Evolutionary conservation across 92 coral and sea anemone species (phyloP), one percentile per base, ranked within the genome.

Genomic region (Porites rus): DNA sequence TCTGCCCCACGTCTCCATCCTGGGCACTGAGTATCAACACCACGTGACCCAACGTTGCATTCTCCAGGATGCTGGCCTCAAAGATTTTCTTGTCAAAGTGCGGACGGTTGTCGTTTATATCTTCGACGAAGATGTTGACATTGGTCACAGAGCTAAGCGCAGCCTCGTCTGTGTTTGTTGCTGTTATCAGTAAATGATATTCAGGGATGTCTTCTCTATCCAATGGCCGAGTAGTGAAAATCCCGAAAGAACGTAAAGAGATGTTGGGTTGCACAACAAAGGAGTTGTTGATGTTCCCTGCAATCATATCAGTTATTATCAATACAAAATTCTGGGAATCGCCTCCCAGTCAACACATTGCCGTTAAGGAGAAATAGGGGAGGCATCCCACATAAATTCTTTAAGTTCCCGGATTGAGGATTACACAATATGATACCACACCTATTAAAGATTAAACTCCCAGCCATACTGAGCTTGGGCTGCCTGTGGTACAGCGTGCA

Each of bases 41-140:
- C 84, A 71, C 84, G 17, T 87, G 81, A 43, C 94, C 94, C 43
- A 82, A 50, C 38, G 89, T 70, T 2, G 75, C 68, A 74, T 88
- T 91, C 70, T 91, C 94, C 20, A 60, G 70, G 43, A 88, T 76
- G 72, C 69, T 83, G 70, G 79, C 72, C 21, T 64, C 71, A 86
- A 82, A 70, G 19, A 67, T 71, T 56, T 86, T 78, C 21, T 77
- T 69, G 64, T 78, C 58, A 68, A 91, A 91, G 22, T 22, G 14
- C 7, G 94, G 94, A 11, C 79, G 65, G 51, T 91, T 91, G 83
- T 91, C 94, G 52, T 91, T 91, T 65, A 69, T 66, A 71, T 91
- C 94, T 25, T n/a, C 46, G 56, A 88, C 79, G 6, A 38, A 13
- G n/a, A 91, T 79, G 25, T 74, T 78, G 19, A 88, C 84, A 91